Conservation (phyloP, 92 coral and sea anemone species). For the Phenganax marumi region DNA sequence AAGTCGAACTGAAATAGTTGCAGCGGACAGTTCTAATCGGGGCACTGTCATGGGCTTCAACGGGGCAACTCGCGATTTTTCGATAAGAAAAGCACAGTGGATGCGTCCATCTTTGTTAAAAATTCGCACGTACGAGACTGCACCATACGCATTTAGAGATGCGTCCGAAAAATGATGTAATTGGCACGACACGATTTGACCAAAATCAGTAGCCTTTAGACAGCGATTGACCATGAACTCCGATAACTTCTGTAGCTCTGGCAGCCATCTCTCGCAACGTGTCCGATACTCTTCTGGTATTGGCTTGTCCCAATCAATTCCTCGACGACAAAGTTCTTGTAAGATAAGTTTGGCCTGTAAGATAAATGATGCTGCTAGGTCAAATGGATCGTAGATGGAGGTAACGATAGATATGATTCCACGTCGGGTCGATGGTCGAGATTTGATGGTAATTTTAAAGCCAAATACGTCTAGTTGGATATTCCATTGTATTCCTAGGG, state of each 20-base stretch:
- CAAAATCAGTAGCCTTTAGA: constrained; percentile 6
- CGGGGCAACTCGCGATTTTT: constrained; percentile 6
- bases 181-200: constrained; percentile 8
- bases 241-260: not conserved
- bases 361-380: not conserved
- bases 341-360: not conserved
- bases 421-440: constrained; percentile 20
- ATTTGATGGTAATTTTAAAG: not conserved
- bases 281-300: constrained; percentile 37
- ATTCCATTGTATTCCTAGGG: constrained; percentile 15
- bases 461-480: not conserved
- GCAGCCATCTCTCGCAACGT: constrained; percentile 43
- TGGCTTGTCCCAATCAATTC: constrained; percentile 53
- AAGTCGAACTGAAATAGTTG: constrained; percentile 1
- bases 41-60: constrained; percentile 10
- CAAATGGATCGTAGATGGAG: constrained; percentile 21
- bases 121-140: constrained; percentile 20
- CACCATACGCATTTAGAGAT: constrained; percentile 8
- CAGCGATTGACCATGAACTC: not conserved
- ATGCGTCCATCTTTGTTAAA: not conserved
- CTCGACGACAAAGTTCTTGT: constrained; percentile 9
- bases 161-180: constrained; percentile 28
- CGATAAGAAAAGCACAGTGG: constrained; percentile 19
- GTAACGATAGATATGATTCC: constrained; percentile 4
- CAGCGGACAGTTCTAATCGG: constrained; percentile 12